Evolutionary conservation across 2,888 invertebrate species (phyloP).

Genomic region (Pharmacophagus antenor): DNA sequence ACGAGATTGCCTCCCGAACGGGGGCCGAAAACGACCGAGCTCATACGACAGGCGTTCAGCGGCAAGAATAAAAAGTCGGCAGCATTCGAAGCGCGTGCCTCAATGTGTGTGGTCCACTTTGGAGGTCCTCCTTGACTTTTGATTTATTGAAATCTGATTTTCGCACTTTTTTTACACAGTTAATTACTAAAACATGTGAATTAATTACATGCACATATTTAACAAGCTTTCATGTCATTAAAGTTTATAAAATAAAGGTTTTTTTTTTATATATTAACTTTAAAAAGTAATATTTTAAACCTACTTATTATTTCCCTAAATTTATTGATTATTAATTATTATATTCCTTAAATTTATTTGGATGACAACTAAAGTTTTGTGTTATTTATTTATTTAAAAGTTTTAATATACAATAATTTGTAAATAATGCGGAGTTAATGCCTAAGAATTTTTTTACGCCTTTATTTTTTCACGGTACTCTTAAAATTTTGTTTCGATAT

Average conservation of each 20-base stretch:
- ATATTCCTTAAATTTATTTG: too few relatives aligned
- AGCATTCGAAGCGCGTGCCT: conserved; percentile 87
- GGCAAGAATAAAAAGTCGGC: conserved; percentile 73
- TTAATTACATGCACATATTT: conserved; percentile 26
- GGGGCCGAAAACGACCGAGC: conserved; percentile 69
- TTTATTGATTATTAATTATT: too few relatives aligned
- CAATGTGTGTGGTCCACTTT: conserved; percentile 86
- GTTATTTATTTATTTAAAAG: too few relatives aligned
- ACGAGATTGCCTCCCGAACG: conserved; percentile 60
- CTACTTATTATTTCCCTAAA: too few relatives aligned
- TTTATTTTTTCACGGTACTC: too few relatives aligned
- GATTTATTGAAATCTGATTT: conserved; percentile 74
- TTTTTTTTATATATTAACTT: too few relatives aligned
- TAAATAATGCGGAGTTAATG: too few relatives aligned
- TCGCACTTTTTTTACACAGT: conserved; percentile 60
- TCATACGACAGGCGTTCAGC: conserved; percentile 58
- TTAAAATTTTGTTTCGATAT: too few relatives aligned
- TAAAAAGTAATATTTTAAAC: too few relatives aligned
- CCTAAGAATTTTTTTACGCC: too few relatives aligned
- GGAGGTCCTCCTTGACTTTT: conserved; percentile 75
- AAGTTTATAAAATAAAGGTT: neutral
- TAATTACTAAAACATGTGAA: conserved; percentile 34
- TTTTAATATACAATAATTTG: too few relatives aligned
- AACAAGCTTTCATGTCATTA: conserved; percentile 3
- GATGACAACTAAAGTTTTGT: too few relatives aligned